These are phyloP conservation scores for Cygnus buccinator DNA, from an alignment of 2,113 vertebrate species.

Conservation along the genomic window DNA sequence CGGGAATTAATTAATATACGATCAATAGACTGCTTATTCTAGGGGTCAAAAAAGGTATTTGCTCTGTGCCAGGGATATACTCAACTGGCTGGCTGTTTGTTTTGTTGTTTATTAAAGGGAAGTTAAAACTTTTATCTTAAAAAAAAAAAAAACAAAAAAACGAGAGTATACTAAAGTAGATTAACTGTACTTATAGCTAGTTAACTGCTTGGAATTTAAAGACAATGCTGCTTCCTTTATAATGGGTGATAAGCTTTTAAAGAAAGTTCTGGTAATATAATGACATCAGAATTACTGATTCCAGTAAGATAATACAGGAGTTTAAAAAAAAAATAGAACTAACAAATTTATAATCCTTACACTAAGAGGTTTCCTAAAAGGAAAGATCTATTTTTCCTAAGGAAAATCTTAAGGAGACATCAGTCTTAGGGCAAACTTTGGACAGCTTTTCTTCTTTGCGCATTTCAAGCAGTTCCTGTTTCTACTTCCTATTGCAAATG, in stretches of 20 bases:
- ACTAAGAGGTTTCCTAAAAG: neutral
- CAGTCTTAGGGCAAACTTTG: neutral
- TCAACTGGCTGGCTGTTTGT: neutral
- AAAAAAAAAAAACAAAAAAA: neutral
- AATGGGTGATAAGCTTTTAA: neutral
- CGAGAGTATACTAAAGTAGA: neutral
- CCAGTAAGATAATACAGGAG: neutral
- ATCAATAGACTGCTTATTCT: slow-evolving; percentile 4
- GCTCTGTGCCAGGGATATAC: neutral
- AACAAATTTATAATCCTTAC: neutral
- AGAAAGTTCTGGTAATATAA: neutral
- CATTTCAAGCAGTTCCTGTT: neutral
- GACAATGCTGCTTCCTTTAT: neutral
- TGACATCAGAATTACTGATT: neutral
- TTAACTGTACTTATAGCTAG: neutral
- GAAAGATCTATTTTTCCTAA: neutral
- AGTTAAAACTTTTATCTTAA: neutral
- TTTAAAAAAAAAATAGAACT: neutral
- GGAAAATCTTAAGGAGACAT: neutral
- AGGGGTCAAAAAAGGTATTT: neutral
- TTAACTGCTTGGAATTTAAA: neutral
- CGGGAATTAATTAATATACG: slow-evolving; percentile 21
- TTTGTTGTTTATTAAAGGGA: neutral
- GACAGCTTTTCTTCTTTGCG: neutral
- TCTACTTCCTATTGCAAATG: neutral